Percentiles rank a stretch among this genome's conserved stretches.
Conservation (phyloP, 2,113 vertebrate species). For the Siniperca knerii region DNA sequence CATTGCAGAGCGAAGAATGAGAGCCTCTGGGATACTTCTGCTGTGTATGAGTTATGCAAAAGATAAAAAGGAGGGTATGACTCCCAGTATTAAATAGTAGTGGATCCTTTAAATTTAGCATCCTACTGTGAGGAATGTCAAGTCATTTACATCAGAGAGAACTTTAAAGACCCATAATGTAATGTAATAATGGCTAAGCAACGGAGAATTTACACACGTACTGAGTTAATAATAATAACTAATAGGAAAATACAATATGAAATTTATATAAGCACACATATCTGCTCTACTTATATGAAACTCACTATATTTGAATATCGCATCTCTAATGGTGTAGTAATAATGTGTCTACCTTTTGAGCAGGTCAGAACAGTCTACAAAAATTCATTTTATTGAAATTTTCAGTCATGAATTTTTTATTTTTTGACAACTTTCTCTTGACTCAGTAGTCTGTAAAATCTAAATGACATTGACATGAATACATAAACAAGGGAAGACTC, state of each 20-base stretch:
- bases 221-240: not conserved
- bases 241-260: not conserved
- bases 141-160: slow-evolving; percentile 22
- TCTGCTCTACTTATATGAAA: not conserved
- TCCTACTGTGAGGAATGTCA: not conserved
- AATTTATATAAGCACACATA: not conserved
- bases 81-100: slow-evolving; percentile 5
- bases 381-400: not conserved
- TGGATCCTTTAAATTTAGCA: slow-evolving; percentile 31
- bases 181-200: too few species aligned
- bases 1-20: slow-evolving; percentile 44
- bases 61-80: slow-evolving; percentile 23
- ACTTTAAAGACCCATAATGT: not conserved
- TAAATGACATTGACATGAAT: slow-evolving; percentile 51
- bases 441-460: not conserved
- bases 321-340: not conserved
- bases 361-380: not conserved
- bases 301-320: not conserved
- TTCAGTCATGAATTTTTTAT: not conserved
- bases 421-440: not conserved
- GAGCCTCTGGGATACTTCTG: slow-evolving; percentile 32
- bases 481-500: slow-evolving; percentile 48
- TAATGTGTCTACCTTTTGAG: not conserved
- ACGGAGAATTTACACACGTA: not conserved
- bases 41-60: slow-evolving; percentile 49